These are phyloP conservation scores for Rhagium mordax DNA, from an alignment of 2,888 invertebrate species.

Conservation along the genomic window DNA sequence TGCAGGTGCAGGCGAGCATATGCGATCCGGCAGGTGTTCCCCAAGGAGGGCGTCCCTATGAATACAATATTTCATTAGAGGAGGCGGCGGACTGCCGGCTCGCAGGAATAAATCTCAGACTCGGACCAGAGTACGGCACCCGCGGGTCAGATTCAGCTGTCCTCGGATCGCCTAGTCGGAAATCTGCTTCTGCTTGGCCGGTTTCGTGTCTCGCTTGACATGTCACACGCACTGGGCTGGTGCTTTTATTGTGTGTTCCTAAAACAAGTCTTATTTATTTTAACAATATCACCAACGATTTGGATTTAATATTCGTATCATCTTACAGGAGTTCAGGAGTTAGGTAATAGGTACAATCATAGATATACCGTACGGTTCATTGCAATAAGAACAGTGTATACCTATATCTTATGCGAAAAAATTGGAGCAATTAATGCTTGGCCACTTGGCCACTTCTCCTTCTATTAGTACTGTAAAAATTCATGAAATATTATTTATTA, in stretches of 20 bases:
- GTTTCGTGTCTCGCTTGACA: constrained; percentile 23
- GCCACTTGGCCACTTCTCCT: no score
- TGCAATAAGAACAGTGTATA: no score
- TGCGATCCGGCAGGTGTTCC: constrained; percentile 57
- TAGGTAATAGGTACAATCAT: no score
- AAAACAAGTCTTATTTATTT: no score
- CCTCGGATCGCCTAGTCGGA: constrained; percentile 59
- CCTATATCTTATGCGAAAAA: no score
- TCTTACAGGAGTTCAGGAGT: no score
- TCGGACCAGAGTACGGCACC: constrained; percentile 67
- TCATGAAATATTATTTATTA: no score
- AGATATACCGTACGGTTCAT: no score
- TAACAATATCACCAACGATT: not conserved
- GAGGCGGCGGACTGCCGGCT: constrained; percentile 51
- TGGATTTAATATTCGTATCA: no score
- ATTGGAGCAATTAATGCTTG: no score
- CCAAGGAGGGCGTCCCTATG: constrained; percentile 66
- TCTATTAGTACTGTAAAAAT: no score
- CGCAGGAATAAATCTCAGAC: constrained; percentile 67
- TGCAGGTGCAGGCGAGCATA: constrained; percentile 47
- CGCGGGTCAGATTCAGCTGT: constrained; percentile 69
- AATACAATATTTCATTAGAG: constrained; percentile 70
- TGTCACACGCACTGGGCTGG: not conserved
- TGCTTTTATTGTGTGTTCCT: not conserved
- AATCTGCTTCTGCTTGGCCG: constrained; percentile 43